Evolutionary conservation across 1,140 invertebrate species (phyloP), one percentile per base, ranked within the genome.

Genomic region (Drosophila oshimai): DNA sequence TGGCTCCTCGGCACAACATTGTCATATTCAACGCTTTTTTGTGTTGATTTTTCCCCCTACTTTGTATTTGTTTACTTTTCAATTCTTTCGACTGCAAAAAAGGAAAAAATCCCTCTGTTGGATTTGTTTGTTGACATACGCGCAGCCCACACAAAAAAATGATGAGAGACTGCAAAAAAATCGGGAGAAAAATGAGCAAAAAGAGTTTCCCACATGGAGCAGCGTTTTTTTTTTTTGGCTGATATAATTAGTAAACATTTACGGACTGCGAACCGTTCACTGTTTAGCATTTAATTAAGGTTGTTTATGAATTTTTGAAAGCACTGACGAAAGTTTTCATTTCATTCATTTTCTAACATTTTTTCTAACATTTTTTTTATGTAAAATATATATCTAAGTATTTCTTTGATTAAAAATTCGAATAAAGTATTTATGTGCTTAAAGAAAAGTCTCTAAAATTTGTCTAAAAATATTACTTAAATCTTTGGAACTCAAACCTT

Each of bases 41-140:
- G 4, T 29, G 13, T 39, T 65, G 26, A 34, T 47, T 65, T 65
- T 29, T 22, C 4, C 10, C 6, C 26, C 37, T 29, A 64, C 58
- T 33, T 65, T 65, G 58, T 65, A 46, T 13, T 29, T 54, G 46
- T 65, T 65, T 65, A 31, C 33, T 64, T 65, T 65, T 49, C 28
- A 42, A 58, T 17, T 60, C 33, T 37, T 61, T 42, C 58, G 20
- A 61, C 44, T 53, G 33, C 33, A 26, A n/a, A 6, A 41, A 10
- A n/a, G n/a, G 37, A 5, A 17, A 9, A 45, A 22, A 28, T 24
- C 22, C 12, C 18, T 31, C 6, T 20, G 29, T 33, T 13, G 28
- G 18, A 49, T 55, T 44, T 54, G 20, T 64, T 72, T 72, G 39
- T 72, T 72, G 51, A 69, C 41, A 70, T 7, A 68, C 42, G 50